Base-by-base conservation (phyloP, 2,797 vertebrate genomes). In the Serranus cabrilla region DNA sequence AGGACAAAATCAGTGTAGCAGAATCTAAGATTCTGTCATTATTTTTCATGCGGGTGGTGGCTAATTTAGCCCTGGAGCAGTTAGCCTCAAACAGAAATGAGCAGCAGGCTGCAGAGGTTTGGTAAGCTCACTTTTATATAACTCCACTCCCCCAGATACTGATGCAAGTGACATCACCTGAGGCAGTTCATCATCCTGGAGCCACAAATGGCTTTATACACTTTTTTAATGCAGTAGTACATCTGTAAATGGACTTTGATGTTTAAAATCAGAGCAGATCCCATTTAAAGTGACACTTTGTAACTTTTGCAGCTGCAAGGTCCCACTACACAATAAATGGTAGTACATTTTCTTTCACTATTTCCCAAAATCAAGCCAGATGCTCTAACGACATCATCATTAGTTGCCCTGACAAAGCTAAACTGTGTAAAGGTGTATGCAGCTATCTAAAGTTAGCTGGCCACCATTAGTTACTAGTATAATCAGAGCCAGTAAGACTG, bases 81-180 rank as follows among this genome's bases (percentile, higher is more conserved):
- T 7, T 8, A 34, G 5, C 7, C 34, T 34, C 34, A 7, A 34
- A 34, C 34, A 34, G 34, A 7, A 34, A 34, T 34, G 34, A 34
- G 34, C 1, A 34, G 7, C 34, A 34, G 7, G 34, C 34, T 34
- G 34, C 7, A 37, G 0, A 9, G 0, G 12, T 68, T 21, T 50
- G 34, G 5, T 42, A 9, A 21, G 25, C 27, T 34, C 52, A 55
- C 52, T 34, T 34, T 34, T 34, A 7, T 34, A 6, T 34, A 34
- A 34, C 34, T 34, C 7, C 34, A 3, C 7, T 8, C 14, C 14
- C 8, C 3, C 7, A 31, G 7, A 54, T 54, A 21, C 34, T 8
- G n/a, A 23, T 13, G 10, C n/a, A 39, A 42, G 37, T 10, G 13
- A 58, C 54, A 34, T 17, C 31, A 56, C 7, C 34, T 34, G 34